Percentiles rank a stretch among this genome's conserved stretches.
Evolutionary conservation across 2,797 vertebrate genomes (phyloP).

Genomic region (Avahi laniger): DNA sequence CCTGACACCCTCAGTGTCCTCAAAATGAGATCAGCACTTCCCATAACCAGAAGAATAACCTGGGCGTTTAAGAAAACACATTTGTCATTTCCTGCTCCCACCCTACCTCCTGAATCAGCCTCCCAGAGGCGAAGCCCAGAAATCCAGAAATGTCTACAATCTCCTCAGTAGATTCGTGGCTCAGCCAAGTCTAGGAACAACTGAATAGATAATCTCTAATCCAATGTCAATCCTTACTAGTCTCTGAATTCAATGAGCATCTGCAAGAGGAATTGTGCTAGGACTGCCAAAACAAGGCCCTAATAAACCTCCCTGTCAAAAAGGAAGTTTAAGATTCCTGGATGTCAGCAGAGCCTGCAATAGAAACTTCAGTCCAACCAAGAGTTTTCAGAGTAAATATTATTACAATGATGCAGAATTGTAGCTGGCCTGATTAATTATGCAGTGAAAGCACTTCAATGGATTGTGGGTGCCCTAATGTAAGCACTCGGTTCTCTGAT

Average conservation of each 20-base stretch:
- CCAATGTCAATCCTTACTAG: neutral
- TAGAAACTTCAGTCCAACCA: slow-evolving; percentile 15
- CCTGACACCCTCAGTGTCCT: neutral
- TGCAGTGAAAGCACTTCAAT: neutral
- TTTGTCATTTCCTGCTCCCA: neutral
- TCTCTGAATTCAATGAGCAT: neutral
- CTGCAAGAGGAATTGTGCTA: neutral
- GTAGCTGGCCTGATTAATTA: slow-evolving; percentile 28
- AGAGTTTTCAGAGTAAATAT: slow-evolving; percentile 71
- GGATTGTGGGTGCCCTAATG: neutral
- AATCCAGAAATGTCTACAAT: neutral
- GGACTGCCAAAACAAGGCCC: slow-evolving; percentile 35
- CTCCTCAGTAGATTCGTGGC: neutral
- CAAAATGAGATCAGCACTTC: neutral
- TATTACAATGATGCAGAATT: slow-evolving; percentile 56
- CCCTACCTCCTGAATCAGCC: neutral
- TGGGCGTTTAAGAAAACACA: neutral
- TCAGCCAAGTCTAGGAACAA: neutral
- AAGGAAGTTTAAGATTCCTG: slow-evolving; percentile 65
- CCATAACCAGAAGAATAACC: neutral
- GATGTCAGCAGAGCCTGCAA: slow-evolving; percentile 40
- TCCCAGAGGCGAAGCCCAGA: neutral
- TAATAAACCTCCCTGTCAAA: slow-evolving; percentile 8
- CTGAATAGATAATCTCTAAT: neutral
- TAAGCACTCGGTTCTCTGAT: neutral